phyloP scores from a whole-genome alignment of 2,888 invertebrate genomes.

The Drosophila aldrichi region DNA sequence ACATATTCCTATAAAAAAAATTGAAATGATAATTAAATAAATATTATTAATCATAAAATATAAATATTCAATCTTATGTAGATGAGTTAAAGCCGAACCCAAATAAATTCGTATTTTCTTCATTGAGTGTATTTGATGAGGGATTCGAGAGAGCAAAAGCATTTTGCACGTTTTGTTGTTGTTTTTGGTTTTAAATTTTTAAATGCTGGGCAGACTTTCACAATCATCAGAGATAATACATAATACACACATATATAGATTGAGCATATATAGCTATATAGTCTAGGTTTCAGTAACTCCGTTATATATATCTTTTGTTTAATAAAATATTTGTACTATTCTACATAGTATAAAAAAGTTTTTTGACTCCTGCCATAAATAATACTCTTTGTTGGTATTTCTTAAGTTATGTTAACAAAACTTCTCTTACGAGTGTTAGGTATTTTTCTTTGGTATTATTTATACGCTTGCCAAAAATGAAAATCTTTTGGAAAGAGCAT shows the following conservation, averaged over 20 bases:
- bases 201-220: conserved; percentile 71
- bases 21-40: conserved; percentile 38
- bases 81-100: conserved; percentile 42
- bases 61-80: conserved; percentile 38
- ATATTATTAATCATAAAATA: conserved; percentile 48
- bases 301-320: conserved; percentile 25
- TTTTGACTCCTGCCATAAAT: conserved; percentile 65
- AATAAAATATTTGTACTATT: conserved; percentile 74
- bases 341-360: conserved; percentile 70
- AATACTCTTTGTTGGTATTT: conserved; percentile 55
- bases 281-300: conserved; percentile 37
- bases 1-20: conserved; percentile 85
- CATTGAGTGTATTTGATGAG: conserved; percentile 21
- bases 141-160: conserved; percentile 51
- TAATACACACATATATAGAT: conserved; percentile 31
- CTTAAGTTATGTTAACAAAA: conserved; percentile 53
- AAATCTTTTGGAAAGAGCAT: conserved; percentile 32
- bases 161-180: conserved; percentile 41
- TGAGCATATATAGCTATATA: conserved; percentile 56
- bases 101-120: conserved; percentile 33
- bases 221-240: conserved; percentile 32
- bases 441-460: conserved; percentile 15
- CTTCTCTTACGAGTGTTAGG: conserved; percentile 14
- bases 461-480: conserved; percentile 41
- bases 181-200: conserved; percentile 34